Evolutionary conservation across 2,888 invertebrate species (phyloP).

Genomic region (Epistrophe grossulariae): DNA sequence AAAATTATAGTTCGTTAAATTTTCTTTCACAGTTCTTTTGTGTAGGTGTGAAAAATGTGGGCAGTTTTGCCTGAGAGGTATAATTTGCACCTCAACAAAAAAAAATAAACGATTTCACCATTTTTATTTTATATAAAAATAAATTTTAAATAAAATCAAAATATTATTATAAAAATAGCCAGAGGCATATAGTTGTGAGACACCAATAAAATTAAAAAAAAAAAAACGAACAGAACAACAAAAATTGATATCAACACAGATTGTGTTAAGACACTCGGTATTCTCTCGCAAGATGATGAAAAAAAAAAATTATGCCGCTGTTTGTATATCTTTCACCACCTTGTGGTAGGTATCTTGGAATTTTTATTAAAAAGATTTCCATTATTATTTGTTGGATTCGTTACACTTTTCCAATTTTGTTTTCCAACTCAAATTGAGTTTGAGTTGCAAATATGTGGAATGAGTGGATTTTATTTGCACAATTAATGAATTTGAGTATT

Average conservation of each 20-base stretch:
- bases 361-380: background rate
- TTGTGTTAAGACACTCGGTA: slow-evolving; percentile 4
- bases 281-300: background rate
- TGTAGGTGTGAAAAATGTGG: slow-evolving; percentile 54
- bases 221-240: background rate
- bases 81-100: slow-evolving; percentile 72
- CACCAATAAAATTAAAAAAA: slow-evolving; percentile 9
- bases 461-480: slow-evolving; percentile 14
- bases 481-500: slow-evolving; percentile 23
- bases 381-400: background rate
- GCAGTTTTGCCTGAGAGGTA: slow-evolving; percentile 29
- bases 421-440: slow-evolving; percentile 29
- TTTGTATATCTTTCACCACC: slow-evolving; percentile 13
- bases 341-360: slow-evolving; percentile 24
- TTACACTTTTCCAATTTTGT: background rate
- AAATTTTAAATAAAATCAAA: slow-evolving; percentile 36
- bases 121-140: slow-evolving; percentile 48
- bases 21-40: slow-evolving; percentile 46
- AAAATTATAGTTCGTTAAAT: slow-evolving; percentile 20
- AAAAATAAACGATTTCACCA: slow-evolving; percentile 43
- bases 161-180: slow-evolving; percentile 63
- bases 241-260: slow-evolving; percentile 54
- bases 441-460: background rate
- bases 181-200: background rate
- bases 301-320: slow-evolving; percentile 6